phyloP scores from a whole-genome alignment of 2,113 vertebrate genomes.

The Cheilinus undulatus region DNA sequence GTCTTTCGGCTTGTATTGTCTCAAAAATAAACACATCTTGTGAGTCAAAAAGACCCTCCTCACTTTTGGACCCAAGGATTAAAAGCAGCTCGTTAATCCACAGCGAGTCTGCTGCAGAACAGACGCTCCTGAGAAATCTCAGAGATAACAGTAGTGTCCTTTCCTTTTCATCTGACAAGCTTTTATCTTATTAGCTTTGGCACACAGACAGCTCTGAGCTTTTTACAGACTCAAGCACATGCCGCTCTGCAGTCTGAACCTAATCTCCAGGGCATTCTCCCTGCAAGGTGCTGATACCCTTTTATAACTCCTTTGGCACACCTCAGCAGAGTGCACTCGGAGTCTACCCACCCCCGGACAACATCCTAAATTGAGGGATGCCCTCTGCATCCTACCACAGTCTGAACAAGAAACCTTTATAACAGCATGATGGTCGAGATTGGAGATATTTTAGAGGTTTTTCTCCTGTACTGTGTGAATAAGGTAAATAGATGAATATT shows the following conservation, averaged over 20 bases:
- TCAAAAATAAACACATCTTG: neutral
- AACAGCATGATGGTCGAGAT: neutral
- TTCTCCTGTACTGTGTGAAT: neutral
- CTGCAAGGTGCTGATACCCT: neutral
- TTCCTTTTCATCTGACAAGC: constrained; percentile 6
- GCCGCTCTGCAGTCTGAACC: constrained; percentile 5
- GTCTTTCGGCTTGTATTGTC: neutral
- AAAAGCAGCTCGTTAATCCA: neutral
- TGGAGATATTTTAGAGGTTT: neutral
- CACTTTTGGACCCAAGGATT: no score
- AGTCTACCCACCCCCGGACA: neutral
- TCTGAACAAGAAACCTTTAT: constrained; percentile 1
- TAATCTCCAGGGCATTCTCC: neutral
- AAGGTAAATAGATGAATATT: neutral
- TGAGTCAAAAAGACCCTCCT: no score
- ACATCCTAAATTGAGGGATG: neutral
- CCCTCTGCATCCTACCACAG: constrained; percentile 1
- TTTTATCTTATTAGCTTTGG: neutral
- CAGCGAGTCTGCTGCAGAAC: neutral
- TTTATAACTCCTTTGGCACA: constrained; percentile 9
- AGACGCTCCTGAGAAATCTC: neutral
- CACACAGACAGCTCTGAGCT: constrained; percentile 9
- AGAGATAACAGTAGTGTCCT: constrained; percentile 3
- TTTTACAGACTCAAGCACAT: neutral
- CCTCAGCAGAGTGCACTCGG: constrained; percentile 1